These are phyloP conservation scores for Poeciliopsis occidentalis DNA, from an alignment of 2,113 vertebrate species.

Conservation along the genomic window DNA sequence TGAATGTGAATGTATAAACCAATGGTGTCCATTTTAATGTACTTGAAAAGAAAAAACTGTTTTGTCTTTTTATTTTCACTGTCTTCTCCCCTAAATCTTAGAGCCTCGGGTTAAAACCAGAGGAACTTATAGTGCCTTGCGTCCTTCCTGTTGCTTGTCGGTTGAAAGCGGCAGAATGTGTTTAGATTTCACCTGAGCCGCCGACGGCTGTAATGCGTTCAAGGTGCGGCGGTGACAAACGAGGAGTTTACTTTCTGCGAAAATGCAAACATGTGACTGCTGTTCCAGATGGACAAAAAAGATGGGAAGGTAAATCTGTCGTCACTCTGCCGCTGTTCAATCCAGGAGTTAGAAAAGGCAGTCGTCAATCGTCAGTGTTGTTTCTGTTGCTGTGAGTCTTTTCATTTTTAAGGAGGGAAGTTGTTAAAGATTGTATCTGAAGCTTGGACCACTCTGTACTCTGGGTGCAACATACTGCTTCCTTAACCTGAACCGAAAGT, in stretches of 20 bases:
- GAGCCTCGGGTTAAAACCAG: constrained; percentile 44
- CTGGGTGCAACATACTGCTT: constrained; percentile 14
- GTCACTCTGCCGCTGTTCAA: constrained; percentile 15
- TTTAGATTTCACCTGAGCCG: constrained; percentile 19
- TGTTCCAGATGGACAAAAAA: neutral
- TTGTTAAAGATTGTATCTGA: constrained; percentile 60
- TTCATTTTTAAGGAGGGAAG: constrained; percentile 34
- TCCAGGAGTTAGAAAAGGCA: neutral
- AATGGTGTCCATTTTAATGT: constrained; percentile 71
- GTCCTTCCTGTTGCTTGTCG: constrained; percentile 55
- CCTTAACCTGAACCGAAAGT: neutral
- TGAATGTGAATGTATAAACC: constrained; percentile 79
- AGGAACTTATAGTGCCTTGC: constrained; percentile 70
- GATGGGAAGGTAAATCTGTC: constrained; percentile 3
- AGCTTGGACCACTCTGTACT: constrained; percentile 69
- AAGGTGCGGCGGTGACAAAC: neutral
- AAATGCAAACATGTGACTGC: neutral
- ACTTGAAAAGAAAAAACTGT: constrained; percentile 61
- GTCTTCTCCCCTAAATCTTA: neutral
- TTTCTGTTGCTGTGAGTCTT: constrained; percentile 21
- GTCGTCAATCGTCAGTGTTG: constrained; percentile 22
- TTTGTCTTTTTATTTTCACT: constrained; percentile 34
- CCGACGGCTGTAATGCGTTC: neutral
- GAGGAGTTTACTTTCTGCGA: neutral
- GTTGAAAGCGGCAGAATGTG: constrained; percentile 36